Conservation (phyloP, 37 sponge, comb jelly and placozoan genomes). For the Aplysina aerophoba region DNA sequence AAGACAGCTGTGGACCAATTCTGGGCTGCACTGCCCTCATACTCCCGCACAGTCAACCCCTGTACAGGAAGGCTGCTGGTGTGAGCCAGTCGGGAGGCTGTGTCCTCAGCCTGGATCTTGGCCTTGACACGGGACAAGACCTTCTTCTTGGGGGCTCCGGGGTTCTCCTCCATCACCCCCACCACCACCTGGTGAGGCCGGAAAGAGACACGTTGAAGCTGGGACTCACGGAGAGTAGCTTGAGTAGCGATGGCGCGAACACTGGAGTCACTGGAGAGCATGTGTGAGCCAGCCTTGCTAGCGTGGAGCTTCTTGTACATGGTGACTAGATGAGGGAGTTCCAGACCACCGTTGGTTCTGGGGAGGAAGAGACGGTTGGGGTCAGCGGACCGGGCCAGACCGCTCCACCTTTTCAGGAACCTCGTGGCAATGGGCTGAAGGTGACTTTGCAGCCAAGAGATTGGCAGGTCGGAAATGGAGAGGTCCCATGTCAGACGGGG, state of each 20-base stretch:
- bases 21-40: not conserved
- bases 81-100: not conserved
- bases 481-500: conserved; percentile 42
- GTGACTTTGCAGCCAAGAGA: conserved; percentile 21
- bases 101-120: not conserved
- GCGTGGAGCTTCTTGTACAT: conserved; percentile 18
- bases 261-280: not conserved
- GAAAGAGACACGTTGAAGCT: not conserved
- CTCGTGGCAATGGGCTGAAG: conserved; percentile 34
- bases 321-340: not conserved
- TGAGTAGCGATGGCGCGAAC: not conserved
- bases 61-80: not conserved
- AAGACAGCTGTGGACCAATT: not conserved
- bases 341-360: conserved; percentile 10
- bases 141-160: not conserved
- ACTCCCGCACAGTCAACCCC: not conserved
- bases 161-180: not conserved
- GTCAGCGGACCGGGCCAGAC: not conserved
- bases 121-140: not conserved
- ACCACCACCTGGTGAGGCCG: not conserved
- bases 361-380: too few relatives aligned
- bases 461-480: not conserved
- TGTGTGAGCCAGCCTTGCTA: not conserved
- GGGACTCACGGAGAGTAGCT: not conserved
- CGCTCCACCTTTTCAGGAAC: conserved; percentile 31